Evolutionary conservation across 1,140 invertebrate genomes (phyloP), one percentile per base, ranked within the genome.

Genomic region (Tetramorium parvispinum): DNA sequence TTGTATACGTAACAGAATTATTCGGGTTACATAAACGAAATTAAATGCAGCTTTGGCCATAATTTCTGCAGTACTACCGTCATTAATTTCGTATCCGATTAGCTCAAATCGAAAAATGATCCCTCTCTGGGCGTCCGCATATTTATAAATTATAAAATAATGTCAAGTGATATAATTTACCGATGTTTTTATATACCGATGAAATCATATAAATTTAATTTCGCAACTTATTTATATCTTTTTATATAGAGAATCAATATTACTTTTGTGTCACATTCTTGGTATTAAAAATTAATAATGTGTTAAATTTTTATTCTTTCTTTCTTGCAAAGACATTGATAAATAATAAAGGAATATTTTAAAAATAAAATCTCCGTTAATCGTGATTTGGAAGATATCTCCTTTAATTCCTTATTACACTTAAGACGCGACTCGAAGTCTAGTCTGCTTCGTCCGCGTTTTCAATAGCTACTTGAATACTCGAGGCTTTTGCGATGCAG

Each of bases 361-460:
- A 37, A 63, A 77, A 27, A 37, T 11, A 43, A 59, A 82, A 57
- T 37, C 32, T 46, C 21, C 18, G 13, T 24, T 24, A 21, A 10
- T 24, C 1, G n/a, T 7, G 32, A 68, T 32, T 49, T 37, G 40
- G 24, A 75, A 32, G 53, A 73, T 59, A 83, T 83, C 79, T 27
- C 40, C 79, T 83, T 83, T 83, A 83, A 83, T 83, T 75, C 55
- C 53, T 83, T 59, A 73, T 83, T 57, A 51, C 55, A n/a, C 53
- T 83, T 40, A 32, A 73, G 21, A 43, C 21, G 24, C 65, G 51
- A 73, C 51, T 66, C 51, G 21, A 32, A 82, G 21, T 46, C 78
- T 82, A 82, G 65, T 82, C 68, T 83, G 79, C 68, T 75, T 49
- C 79, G 79, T 82, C 46, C 53, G 79, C 79, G 51, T 83, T 83